Evolutionary conservation across 1,140 invertebrate species (phyloP).

Genomic region (Leptopilina boulardi): DNA sequence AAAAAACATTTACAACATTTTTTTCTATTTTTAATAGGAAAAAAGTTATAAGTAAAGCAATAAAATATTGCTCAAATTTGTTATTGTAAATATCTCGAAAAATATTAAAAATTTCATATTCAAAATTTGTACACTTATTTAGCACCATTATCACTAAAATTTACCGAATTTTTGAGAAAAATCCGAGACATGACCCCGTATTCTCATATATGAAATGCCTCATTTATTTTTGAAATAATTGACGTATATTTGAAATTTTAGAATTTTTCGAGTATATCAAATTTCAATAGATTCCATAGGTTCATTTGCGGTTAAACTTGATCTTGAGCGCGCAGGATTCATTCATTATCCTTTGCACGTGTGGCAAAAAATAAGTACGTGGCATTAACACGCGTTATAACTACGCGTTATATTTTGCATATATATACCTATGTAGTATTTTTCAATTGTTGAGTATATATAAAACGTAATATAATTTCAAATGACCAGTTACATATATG

Average conservation of each 20-base stretch:
- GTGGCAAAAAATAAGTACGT: conserved; percentile 14
- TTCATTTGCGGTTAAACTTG: conserved; percentile 8
- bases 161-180: too few species aligned
- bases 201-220: too few species aligned
- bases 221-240: neutral
- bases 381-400: neutral
- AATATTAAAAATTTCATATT: too few species aligned
- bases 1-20: too few species aligned
- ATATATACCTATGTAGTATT: neutral
- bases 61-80: too few species aligned
- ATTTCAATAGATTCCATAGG: conserved; percentile 8
- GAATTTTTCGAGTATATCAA: neutral
- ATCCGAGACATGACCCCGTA: too few species aligned
- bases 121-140: too few species aligned
- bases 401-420: neutral
- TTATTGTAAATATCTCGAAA: too few species aligned
- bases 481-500: neutral
- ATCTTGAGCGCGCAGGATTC: conserved; percentile 6
- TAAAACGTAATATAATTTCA: neutral
- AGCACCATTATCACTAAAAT: too few species aligned
- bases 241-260: neutral
- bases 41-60: too few species aligned
- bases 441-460: neutral
- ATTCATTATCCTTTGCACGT: conserved; percentile 19
- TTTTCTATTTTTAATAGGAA: too few species aligned